A percentile compares a stretch with the other conserved stretches of the same genome.
phyloP scores from a whole-genome alignment of 2,888 invertebrate species.

The Polylopha cassiicola region DNA sequence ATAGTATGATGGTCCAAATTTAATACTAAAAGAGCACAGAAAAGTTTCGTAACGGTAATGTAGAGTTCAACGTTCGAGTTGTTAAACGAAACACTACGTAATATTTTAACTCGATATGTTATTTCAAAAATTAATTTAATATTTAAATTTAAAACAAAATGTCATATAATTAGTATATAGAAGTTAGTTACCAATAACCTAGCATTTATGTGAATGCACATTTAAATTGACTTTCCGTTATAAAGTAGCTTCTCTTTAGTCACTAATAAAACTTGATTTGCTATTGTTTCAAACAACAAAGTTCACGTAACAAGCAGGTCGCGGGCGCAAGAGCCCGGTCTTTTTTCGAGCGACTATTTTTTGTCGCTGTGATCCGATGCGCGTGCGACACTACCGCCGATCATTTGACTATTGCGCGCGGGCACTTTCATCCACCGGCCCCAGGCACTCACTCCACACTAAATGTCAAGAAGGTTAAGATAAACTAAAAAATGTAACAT shows the following conservation, averaged over 20 bases:
- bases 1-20: neutral
- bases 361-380: conserved; percentile 41
- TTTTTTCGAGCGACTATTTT: conserved; percentile 34
- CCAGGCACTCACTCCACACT: conserved; percentile 20
- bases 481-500: conserved; percentile 12
- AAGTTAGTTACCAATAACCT: no score
- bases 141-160: no score
- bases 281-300: conserved; percentile 1
- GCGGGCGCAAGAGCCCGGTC: conserved; percentile 23
- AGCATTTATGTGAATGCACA: no score
- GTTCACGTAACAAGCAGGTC: neutral
- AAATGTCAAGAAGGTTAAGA: conserved; percentile 18
- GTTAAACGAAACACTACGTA: no score
- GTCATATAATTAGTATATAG: no score
- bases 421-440: conserved; percentile 23
- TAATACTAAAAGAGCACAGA: conserved; percentile 4
- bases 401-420: conserved; percentile 52
- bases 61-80: conserved; percentile 21
- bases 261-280: no score
- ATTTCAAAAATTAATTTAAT: no score
- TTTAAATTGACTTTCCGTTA: no score
- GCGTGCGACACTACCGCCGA: conserved; percentile 49
- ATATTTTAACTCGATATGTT: no score
- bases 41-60: conserved; percentile 19
- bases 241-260: no score